phyloP scores from a whole-genome alignment of 2,888 invertebrate genomes.

The Andrena trimmerana region DNA sequence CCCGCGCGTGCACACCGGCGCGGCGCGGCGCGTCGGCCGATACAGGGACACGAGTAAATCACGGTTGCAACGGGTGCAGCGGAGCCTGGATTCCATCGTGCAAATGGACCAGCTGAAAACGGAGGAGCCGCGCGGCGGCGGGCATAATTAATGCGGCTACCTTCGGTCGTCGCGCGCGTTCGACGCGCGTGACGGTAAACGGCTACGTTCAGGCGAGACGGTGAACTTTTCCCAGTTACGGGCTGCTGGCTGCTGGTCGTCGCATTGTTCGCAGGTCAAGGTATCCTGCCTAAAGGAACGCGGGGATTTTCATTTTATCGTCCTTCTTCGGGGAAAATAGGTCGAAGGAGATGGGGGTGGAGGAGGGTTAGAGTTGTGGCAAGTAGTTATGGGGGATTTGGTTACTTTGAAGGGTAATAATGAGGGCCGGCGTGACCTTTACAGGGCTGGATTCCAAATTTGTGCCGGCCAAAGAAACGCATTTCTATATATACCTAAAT shows the following conservation, averaged over 20 bases:
- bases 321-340: no score
- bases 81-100: constrained; percentile 45
- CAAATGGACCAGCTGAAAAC: constrained; percentile 51
- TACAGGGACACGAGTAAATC: constrained; percentile 60
- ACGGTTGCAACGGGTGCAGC: constrained; percentile 46
- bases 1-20: constrained; percentile 39
- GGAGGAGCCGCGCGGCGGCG: constrained; percentile 4
- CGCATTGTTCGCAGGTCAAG: neutral
- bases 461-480: no score
- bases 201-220: neutral
- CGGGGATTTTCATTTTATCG: neutral
- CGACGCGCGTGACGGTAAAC: constrained; percentile 16
- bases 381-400: neutral
- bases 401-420: neutral
- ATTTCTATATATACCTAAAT: no score
- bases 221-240: neutral
- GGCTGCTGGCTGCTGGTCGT: neutral
- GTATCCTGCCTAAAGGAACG: neutral
- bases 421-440: neutral
- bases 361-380: no score
- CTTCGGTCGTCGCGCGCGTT: neutral
- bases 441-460: no score
- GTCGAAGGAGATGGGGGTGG: neutral
- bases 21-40: constrained; percentile 34
- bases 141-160: constrained; percentile 39